These are phyloP conservation scores for Luffia ferchaultella DNA, from an alignment of 2,888 invertebrate genomes.

Conservation along the genomic window DNA sequence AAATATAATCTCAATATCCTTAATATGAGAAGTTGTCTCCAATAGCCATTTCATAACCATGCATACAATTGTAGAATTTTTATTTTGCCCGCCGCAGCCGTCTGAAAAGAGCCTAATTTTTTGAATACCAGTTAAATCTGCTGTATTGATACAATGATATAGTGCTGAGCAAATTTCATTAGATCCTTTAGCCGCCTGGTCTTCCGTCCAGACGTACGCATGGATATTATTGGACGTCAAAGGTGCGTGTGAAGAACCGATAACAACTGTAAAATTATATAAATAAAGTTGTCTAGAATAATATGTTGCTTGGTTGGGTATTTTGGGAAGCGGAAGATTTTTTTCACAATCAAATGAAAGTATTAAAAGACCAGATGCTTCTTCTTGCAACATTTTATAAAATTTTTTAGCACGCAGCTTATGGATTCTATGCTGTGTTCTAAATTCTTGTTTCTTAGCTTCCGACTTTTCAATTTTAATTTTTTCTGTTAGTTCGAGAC, in stretches of 20 bases:
- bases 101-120: too few relatives aligned
- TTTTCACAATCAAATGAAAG: constrained; percentile 16
- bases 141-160: too few relatives aligned
- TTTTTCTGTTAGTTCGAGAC: constrained; percentile 14
- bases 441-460: constrained; percentile 14
- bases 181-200: not conserved
- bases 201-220: too few relatives aligned
- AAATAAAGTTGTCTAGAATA: not conserved
- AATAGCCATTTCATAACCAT: too few relatives aligned
- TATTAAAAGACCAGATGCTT: constrained; percentile 13
- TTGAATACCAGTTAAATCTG: too few relatives aligned
- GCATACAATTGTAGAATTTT: too few relatives aligned
- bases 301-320: not conserved
- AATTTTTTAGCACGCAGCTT: constrained; percentile 10
- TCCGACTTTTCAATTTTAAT: constrained; percentile 11
- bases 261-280: not conserved
- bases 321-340: constrained; percentile 6
- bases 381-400: constrained; percentile 10
- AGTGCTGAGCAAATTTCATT: not conserved
- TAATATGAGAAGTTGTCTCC: too few relatives aligned
- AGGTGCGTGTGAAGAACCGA: too few relatives aligned
- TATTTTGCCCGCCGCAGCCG: too few relatives aligned
- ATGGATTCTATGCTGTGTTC: constrained; percentile 13
- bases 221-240: too few relatives aligned
- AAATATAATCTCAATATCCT: too few relatives aligned